Percentiles rank a stretch among this genome's conserved stretches.
Conservation (phyloP, 2,888 invertebrate genomes). For the Pilophorus perplexus region DNA sequence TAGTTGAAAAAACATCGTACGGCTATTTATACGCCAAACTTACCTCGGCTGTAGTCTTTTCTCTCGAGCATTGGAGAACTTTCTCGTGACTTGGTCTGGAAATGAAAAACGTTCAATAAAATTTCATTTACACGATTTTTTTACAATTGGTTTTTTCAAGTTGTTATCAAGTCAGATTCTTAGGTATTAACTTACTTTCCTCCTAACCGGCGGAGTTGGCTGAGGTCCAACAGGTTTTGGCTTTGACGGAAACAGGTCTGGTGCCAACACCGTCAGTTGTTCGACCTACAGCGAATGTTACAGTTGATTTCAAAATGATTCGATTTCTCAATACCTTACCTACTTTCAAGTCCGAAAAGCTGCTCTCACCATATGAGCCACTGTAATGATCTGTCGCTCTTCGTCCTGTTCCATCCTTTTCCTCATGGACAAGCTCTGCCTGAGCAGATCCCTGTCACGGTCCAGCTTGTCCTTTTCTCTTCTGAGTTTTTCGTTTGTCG, state of each 20-base stretch:
- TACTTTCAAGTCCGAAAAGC: not conserved
- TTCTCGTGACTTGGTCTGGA: conserved; percentile 63
- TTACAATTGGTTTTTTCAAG: too few species aligned
- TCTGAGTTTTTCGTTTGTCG: conserved; percentile 84
- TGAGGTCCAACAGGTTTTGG: conserved; percentile 52
- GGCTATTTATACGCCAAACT: not conserved
- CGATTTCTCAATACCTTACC: too few species aligned
- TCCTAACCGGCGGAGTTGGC: conserved; percentile 68
- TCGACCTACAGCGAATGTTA: conserved; percentile 57
- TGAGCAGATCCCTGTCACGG: conserved; percentile 67
- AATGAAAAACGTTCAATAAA: conserved; percentile 48
- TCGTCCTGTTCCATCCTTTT: conserved; percentile 63
- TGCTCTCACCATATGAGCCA: conserved; percentile 64
- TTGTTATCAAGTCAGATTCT: not conserved
- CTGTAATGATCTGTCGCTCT: conserved; percentile 67
- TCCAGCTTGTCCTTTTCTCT: conserved; percentile 84
- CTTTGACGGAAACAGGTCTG: conserved; percentile 58
- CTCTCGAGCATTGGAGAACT: conserved; percentile 60
- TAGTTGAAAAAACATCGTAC: too few species aligned
- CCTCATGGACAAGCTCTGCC: conserved; percentile 55
- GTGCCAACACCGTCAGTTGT: conserved; percentile 72
- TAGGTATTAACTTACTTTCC: conserved; percentile 56
- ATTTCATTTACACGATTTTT: too few species aligned
- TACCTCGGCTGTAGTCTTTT: conserved; percentile 49
- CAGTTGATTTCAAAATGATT: not conserved